These are phyloP conservation scores for Sebastes kiyomatsui DNA, from an alignment of 2,797 vertebrate genomes.

Conservation along the genomic window DNA sequence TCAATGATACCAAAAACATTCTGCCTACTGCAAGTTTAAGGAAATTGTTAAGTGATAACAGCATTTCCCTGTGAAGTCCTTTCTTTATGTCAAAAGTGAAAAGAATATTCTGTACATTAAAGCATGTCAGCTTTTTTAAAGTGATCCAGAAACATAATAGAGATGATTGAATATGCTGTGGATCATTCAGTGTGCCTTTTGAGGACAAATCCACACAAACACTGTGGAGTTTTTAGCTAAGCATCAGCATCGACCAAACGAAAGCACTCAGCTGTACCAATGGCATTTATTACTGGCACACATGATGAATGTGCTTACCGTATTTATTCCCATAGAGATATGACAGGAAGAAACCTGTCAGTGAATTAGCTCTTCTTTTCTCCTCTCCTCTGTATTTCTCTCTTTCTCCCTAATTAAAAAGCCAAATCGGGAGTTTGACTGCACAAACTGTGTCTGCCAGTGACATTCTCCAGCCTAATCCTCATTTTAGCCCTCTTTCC, in stretches of 20 bases:
- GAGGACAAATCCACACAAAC: conserved; percentile 5
- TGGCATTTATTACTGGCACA: conserved; percentile 45
- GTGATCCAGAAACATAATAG: not conserved
- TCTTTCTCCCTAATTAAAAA: conserved; percentile 59
- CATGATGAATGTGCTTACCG: conserved; percentile 25
- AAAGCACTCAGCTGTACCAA: conserved; percentile 22
- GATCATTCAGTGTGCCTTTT: conserved; percentile 6
- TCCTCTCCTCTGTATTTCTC: conserved; percentile 32
- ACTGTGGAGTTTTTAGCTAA: conserved; percentile 7
- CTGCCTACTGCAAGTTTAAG: no score
- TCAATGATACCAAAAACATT: no score
- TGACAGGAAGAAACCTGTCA: conserved; percentile 37
- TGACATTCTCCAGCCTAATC: conserved; percentile 70
- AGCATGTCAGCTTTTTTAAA: not conserved
- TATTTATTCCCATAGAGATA: conserved; percentile 30
- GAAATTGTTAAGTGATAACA: not conserved
- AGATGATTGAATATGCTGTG: not conserved
- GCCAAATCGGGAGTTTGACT: conserved; percentile 66
- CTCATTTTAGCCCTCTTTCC: conserved; percentile 36
- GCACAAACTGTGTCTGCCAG: conserved; percentile 45
- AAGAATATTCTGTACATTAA: not conserved
- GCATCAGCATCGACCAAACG: conserved; percentile 14
- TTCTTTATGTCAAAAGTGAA: not conserved
- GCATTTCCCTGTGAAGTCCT: not conserved
- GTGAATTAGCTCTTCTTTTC: conserved; percentile 45